Percentiles rank a stretch among this genome's conserved stretches.
phyloP scores from a whole-genome alignment of 2,797 vertebrate genomes.

The Anas georgica region DNA sequence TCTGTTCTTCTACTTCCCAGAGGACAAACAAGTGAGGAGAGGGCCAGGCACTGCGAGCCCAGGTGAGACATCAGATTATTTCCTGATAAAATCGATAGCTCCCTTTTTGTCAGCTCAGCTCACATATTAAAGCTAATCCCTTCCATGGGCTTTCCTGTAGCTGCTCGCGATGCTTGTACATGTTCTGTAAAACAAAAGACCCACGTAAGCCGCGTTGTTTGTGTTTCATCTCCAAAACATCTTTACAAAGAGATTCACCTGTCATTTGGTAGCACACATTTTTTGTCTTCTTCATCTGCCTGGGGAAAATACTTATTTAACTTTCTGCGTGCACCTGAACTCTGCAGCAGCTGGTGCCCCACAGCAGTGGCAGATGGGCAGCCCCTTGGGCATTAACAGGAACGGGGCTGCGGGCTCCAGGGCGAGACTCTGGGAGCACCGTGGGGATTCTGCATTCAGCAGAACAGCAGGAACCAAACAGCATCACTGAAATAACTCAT shows the following conservation, averaged over 20 bases:
- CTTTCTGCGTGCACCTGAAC: background rate
- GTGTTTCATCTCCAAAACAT: background rate
- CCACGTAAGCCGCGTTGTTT: rapidly evolving
- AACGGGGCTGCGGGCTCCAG: background rate
- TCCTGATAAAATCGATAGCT: background rate
- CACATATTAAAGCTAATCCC: background rate
- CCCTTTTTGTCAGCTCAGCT: background rate
- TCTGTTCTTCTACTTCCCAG: background rate
- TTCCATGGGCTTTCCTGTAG: background rate
- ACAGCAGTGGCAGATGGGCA: background rate
- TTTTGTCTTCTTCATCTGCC: background rate
- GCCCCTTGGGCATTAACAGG: rapidly evolving
- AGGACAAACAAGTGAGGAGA: background rate
- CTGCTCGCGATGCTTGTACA: background rate
- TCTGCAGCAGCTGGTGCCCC: background rate
- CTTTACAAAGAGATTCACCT: background rate
- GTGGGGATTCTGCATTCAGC: background rate
- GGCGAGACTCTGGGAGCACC: background rate
- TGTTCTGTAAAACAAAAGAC: background rate
- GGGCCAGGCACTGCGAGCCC: background rate
- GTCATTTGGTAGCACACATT: background rate
- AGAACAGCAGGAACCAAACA: background rate
- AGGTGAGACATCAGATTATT: background rate
- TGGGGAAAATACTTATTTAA: background rate
- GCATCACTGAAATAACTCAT: background rate